Evolutionary conservation across 2,113 vertebrate species (phyloP).

Genomic region (Festucalex cinctus): DNA sequence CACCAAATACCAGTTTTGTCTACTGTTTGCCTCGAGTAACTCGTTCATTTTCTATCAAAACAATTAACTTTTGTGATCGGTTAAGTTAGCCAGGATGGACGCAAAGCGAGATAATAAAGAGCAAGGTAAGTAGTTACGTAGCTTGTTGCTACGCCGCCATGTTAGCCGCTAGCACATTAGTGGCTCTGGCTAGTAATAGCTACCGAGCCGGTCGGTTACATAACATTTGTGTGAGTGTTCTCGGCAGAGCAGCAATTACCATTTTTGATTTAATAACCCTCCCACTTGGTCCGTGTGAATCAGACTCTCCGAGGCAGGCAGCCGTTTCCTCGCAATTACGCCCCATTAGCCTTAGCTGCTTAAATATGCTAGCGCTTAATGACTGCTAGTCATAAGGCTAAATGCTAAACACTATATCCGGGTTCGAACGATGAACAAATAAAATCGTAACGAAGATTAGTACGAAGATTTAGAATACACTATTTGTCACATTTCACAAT

Average conservation of each 20-base stretch:
- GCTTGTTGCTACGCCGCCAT: constrained; percentile 54
- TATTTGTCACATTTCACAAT: background rate
- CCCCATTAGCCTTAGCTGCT: constrained; percentile 19
- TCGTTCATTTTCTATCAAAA: background rate
- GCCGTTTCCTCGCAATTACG: constrained; percentile 1
- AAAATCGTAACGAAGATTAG: background rate
- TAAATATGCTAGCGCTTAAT: constrained; percentile 3
- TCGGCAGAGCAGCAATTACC: constrained; percentile 3
- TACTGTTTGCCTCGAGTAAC: constrained; percentile 5
- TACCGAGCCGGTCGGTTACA: constrained; percentile 4
- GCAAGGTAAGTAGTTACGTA: constrained; percentile 63
- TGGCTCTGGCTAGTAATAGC: constrained; percentile 10
- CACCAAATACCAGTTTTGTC: constrained; percentile 4
- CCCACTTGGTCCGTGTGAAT: constrained; percentile 30
- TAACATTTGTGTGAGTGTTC: constrained; percentile 13
- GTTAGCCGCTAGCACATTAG: constrained; percentile 33
- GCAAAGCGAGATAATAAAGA: constrained; percentile 71
- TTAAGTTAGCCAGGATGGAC: constrained; percentile 64
- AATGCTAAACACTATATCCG: background rate
- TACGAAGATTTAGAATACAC: background rate
- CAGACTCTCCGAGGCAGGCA: constrained; percentile 16
- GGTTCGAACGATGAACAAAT: background rate
- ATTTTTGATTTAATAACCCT: constrained; percentile 22
- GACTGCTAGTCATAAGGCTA: background rate
- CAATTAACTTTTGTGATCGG: constrained; percentile 1